Evolutionary conservation across 2,888 invertebrate species (phyloP), one percentile per base, ranked within the genome.

Genomic region (Bugulina stolonifera): DNA sequence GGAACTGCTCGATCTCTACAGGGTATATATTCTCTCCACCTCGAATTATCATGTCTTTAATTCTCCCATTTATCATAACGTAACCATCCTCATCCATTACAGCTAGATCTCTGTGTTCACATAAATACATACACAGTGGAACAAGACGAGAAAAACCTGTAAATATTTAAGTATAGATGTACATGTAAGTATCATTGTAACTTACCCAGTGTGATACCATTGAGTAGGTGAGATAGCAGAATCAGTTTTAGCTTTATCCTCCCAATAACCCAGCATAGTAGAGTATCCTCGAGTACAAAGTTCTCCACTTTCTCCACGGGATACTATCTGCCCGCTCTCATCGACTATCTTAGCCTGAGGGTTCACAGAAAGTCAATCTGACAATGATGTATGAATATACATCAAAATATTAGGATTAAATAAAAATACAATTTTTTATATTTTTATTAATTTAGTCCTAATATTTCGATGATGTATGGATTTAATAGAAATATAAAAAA

Each of bases 11-110:
- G 27, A 93, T 88, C 86, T 93, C 87, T 35, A 89, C 89, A 0
- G 93, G 93, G 75, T 90, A 92, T 73, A 93, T 90, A 80, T 93
- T 93, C 84, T 92, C 92, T 35, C 93, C 93, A 0, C 92, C 92
- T 73, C 91, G 84, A 55, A 91, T 90, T 52, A 93, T 89, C 85
- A 92, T 89, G 75, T 93, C 92, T 79, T 92, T 92, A 1, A 90
- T 79, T 69, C 92, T 85, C 0, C 92, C 93, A 2, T 91, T 89
- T 54, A 93, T 87, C 73, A 86, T 85, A 0, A 89, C 90, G 80
- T 91, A 91, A 0, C 92, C 92, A 75, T 90, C 87, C 77, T 88
- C 87, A 55, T 87, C 86, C 75, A 93, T 85, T 0, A 88, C 81
- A 75, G 90, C 90, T 75, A 89, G 87, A 81, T 93, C 93, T 0